These are phyloP conservation scores for Pseudorhiza aurosa DNA, from an alignment of 30 jellyfish, hydroid and myxozoan species.

Conservation along the genomic window DNA sequence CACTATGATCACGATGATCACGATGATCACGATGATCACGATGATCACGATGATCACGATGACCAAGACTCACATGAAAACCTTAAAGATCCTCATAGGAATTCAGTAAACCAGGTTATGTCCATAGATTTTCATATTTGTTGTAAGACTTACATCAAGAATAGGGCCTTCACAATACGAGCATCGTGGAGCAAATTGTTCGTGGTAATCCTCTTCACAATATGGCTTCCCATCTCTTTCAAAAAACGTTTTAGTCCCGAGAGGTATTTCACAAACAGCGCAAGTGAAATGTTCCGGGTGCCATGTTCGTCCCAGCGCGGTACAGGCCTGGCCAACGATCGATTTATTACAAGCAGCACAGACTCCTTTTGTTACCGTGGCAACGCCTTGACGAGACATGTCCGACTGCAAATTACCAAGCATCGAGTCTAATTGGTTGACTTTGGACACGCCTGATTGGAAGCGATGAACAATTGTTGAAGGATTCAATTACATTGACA, in stretches of 20 bases:
- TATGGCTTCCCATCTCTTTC: constrained; percentile 96
- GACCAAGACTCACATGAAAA: no score
- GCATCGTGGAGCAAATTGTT: constrained; percentile 89
- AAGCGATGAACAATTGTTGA: not conserved
- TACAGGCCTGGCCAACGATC: constrained; percentile 93
- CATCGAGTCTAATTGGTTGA: constrained; percentile 90
- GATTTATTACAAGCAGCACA: constrained; percentile 97
- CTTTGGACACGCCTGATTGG: constrained; percentile 62
- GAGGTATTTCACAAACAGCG: constrained; percentile 84
- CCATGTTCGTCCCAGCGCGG: constrained; percentile 96
- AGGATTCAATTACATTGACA: no score
- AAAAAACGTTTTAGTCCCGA: constrained; percentile 91
- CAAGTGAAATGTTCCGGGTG: constrained; percentile 99
- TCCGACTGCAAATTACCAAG: constrained; percentile 89
- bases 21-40: no score
- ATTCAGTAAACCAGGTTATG: no score
- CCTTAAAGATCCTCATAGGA: no score
- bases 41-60: no score
- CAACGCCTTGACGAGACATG: constrained; percentile 97
- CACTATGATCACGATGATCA: no score
- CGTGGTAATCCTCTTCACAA: constrained; percentile 92
- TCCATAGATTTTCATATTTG: no score
- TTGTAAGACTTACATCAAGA: constrained; percentile 87
- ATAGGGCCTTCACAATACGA: constrained; percentile 86
- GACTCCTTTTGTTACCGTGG: constrained; percentile 91